Percentiles rank a stretch among this genome's conserved stretches.
phyloP scores from a whole-genome alignment of 53 echinoderm and acorn worm species.

The Echinarachnius parma region DNA sequence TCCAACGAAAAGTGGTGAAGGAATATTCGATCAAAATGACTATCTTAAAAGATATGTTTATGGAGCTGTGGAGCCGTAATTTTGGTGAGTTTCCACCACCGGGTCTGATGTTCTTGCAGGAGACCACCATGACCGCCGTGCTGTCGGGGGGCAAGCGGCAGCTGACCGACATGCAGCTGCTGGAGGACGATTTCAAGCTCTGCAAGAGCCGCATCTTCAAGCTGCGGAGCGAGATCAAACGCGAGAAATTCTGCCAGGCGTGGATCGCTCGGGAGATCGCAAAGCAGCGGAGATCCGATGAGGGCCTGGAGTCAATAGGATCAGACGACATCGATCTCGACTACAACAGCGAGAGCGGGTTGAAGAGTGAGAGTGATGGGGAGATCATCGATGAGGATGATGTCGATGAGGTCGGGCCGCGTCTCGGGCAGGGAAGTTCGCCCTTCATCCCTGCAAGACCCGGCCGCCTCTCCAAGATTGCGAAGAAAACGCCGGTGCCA shows the following conservation, averaged over 20 bases:
- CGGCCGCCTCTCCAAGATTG: not conserved
- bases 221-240: conserved; percentile 22
- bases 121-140: conserved; percentile 7
- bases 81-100: conserved; percentile 44
- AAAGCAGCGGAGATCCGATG: conserved; percentile 1
- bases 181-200: conserved; percentile 36
- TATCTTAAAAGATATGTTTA: conserved; percentile 31
- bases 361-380: conserved; percentile 9
- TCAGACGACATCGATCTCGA: conserved; percentile 36
- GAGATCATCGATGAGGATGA: not conserved
- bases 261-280: conserved; percentile 19
- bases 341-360: conserved; percentile 28
- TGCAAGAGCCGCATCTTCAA: conserved; percentile 34
- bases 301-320: conserved; percentile 23
- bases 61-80: conserved; percentile 36
- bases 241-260: conserved; percentile 38
- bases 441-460: conserved; percentile 7
- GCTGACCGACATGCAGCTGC: conserved; percentile 18
- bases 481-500: not conserved
- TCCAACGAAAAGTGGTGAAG: too few species aligned
- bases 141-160: conserved; percentile 28
- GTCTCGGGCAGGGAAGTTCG: not conserved
- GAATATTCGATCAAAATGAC: too few species aligned
- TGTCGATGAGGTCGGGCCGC: not conserved
- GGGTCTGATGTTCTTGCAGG: conserved; percentile 24